Evolutionary conservation across 92 coral and sea anemone genomes (phyloP).

Genomic region (Actinostola sp.): DNA sequence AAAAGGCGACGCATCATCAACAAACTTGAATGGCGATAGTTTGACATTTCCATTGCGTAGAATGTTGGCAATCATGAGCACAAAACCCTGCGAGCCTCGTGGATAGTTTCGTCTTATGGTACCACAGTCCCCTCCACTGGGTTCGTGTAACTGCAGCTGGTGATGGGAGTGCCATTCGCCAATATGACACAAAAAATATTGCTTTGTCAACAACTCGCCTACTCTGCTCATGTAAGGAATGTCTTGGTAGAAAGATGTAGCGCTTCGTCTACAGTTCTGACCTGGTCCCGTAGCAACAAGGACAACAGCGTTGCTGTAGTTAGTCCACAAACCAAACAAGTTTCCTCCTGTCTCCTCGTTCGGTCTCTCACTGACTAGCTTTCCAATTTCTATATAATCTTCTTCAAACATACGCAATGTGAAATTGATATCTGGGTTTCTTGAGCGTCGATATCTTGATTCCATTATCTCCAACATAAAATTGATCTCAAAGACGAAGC

Average conservation of each 20-base stretch:
- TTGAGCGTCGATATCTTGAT: background rate
- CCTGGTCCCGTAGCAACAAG: conserved; percentile 89
- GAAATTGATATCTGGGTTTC: background rate
- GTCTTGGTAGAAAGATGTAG: conserved; percentile 75
- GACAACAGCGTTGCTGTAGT: conserved; percentile 49
- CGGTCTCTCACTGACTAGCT: conserved; percentile 4
- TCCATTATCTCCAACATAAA: background rate
- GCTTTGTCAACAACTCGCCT: conserved; percentile 59
- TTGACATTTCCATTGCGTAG: conserved; percentile 15
- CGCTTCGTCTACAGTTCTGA: conserved; percentile 63
- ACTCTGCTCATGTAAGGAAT: conserved; percentile 76
- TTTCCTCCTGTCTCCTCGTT: conserved; percentile 61
- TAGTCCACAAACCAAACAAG: conserved; percentile 74
- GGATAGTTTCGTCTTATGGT: conserved; percentile 81
- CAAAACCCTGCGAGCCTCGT: conserved; percentile 72
- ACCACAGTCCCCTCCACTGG: conserved; percentile 85
- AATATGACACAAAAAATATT: conserved; percentile 82
- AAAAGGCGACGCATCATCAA: conserved; percentile 16
- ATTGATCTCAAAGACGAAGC: background rate
- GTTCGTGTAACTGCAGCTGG: conserved; percentile 60
- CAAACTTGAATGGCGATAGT: conserved; percentile 70
- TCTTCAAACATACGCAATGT: conserved; percentile 20
- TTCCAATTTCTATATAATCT: background rate
- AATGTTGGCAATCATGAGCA: conserved; percentile 86
- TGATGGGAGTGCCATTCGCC: conserved; percentile 99